Percentiles rank a stretch among this genome's conserved stretches.
phyloP scores from a whole-genome alignment of 2,888 invertebrate species.

The Matsumyia berberina region DNA sequence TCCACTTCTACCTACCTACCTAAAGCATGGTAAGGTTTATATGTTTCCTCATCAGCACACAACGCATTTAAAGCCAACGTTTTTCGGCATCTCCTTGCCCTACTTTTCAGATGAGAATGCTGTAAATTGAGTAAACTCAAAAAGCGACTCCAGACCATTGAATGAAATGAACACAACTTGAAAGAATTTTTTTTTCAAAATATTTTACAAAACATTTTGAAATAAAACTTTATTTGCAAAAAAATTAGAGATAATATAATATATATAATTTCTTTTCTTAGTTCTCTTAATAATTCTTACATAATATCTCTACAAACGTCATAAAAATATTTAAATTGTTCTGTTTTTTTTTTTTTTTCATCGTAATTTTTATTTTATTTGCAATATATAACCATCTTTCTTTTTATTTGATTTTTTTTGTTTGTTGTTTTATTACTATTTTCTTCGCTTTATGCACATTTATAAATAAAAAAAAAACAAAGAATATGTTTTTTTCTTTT shows the following conservation, averaged over 20 bases:
- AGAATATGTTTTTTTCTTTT: constrained; percentile 51
- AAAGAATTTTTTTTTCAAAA: constrained; percentile 62
- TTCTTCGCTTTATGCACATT: constrained; percentile 61
- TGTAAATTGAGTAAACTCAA: too few species aligned
- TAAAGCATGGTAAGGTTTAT: too few species aligned
- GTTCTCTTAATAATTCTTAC: constrained; percentile 70
- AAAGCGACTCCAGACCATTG: too few species aligned
- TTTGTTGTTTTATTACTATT: constrained; percentile 38
- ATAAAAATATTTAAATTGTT: constrained; percentile 74
- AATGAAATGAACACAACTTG: background rate
- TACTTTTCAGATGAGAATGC: too few species aligned
- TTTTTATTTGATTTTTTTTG: constrained; percentile 42
- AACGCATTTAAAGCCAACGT: too few species aligned
- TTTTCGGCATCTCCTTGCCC: too few species aligned
- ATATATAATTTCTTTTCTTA: constrained; percentile 71
- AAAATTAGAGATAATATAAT: constrained; percentile 74
- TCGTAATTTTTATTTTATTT: constrained; percentile 37
- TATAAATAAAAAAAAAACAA: constrained; percentile 56
- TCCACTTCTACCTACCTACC: too few species aligned
- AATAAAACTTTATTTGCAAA: constrained; percentile 75
- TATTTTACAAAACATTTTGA: constrained; percentile 76
- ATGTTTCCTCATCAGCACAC: too few species aligned
- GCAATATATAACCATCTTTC: constrained; percentile 57
- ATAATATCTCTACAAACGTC: constrained; percentile 75
- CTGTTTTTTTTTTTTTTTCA: constrained; percentile 38